Percentiles rank a stretch among this genome's conserved stretches.
phyloP scores from a whole-genome alignment of 2,113 vertebrate species.

The Apteryx owenii region DNA sequence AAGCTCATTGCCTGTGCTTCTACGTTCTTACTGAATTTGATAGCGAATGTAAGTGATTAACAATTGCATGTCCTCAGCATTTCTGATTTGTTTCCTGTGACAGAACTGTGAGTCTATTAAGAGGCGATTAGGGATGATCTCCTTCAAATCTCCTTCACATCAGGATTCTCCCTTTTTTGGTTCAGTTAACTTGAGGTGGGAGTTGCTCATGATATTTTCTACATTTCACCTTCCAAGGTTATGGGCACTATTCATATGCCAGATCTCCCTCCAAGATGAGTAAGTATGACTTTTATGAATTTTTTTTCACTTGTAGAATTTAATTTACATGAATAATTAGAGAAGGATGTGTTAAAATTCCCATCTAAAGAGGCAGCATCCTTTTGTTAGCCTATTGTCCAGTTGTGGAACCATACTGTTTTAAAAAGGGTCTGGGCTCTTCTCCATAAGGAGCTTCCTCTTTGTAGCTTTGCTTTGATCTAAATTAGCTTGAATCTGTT shows the following conservation, averaged over 20 bases:
- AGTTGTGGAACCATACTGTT: conserved; percentile 1
- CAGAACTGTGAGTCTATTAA: conserved; percentile 78
- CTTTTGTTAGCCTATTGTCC: conserved; percentile 18
- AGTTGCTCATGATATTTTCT: conserved; percentile 84
- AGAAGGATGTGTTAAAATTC: conserved; percentile 66
- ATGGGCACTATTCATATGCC: conserved; percentile 81
- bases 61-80: conserved; percentile 78
- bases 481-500: conserved; percentile 7
- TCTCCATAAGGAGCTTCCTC: conserved; percentile 20
- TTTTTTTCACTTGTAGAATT: conserved; percentile 84
- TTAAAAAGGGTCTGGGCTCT: conserved; percentile 10
- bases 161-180: conserved; percentile 82
- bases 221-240: conserved; percentile 83
- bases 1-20: conserved; percentile 65
- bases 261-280: conserved; percentile 81
- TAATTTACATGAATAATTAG: conserved; percentile 85
- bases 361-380: conserved; percentile 56
- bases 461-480: conserved; percentile 60
- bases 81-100: conserved; percentile 81
- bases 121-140: conserved; percentile 80
- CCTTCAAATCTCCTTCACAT: conserved; percentile 85
- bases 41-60: conserved; percentile 76
- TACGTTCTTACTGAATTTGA: conserved; percentile 62
- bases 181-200: conserved; percentile 84
- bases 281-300: conserved; percentile 84